Base-by-base conservation (phyloP, 2,113 vertebrate species). In the Tenebrosternarchus preto region DNA sequence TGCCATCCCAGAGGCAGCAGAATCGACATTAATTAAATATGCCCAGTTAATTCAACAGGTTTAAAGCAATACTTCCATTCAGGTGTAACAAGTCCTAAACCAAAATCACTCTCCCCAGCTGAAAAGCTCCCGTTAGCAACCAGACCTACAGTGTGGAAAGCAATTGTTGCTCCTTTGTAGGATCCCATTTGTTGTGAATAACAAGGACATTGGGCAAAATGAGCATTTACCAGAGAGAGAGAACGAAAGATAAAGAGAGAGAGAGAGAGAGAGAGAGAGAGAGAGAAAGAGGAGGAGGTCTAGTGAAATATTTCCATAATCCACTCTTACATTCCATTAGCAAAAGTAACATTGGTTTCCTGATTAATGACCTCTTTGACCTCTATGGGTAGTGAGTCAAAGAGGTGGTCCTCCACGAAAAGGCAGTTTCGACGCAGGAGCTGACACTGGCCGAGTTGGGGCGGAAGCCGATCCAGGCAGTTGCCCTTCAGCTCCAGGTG, bases 401-500 rank as follows among this genome's bases (percentile, higher is more conserved):
- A 98, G 85, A 99, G 96, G 84, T 99, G 96, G 88, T 98, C 98
- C 86, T 99, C 98, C 73, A 99, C 94, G 1, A 95, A 76, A 20
- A 99, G 94, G 85, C 96, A 95, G 9, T 91, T 94, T 89, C 94
- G 95, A 87, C 93, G 95, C 84, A 98, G 94, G 86, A 96, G 94
- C 50, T 91, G 88, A 89, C 97, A 98, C 88, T 95, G 96, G 29
- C 95, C 94, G 31, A 99, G 92, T 60, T 96, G 95, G 56, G 91
- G 86, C 25, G 98, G 97, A 63, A 99, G 93, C 78, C 95, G 95
- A 85, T 99, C 97, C 84, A 99, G 89, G 89, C 96, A 98, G 89
- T 99, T 99, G 83, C 96, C 97, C 88, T 97, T 99, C 83, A 99
- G 87, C 90, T 99, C 98, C 86, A 99, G 91, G 25, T 98, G 95